Evolutionary conservation across 2,113 vertebrate genomes (phyloP).

Genomic region (Notarius lentiginosus): DNA sequence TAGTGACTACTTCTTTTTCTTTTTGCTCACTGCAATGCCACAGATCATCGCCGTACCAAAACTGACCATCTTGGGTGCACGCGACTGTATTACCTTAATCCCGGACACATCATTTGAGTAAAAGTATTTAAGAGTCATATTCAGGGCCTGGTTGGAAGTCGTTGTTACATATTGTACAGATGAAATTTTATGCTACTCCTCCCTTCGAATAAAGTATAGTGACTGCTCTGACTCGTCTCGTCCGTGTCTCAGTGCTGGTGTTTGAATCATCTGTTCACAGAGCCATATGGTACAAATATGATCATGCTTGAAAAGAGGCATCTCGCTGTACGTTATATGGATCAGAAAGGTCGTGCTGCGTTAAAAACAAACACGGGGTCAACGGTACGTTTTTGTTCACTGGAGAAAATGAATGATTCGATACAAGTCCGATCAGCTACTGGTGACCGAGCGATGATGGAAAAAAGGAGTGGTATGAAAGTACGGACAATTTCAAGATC

Average conservation of each 20-base stretch:
- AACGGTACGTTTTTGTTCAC: neutral
- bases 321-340: neutral
- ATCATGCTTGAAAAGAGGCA: neutral
- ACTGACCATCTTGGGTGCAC: constrained; percentile 30
- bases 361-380: neutral
- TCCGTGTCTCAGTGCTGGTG: constrained; percentile 7
- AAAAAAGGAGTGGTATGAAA: neutral
- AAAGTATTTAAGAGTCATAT: constrained; percentile 71
- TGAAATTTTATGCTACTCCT: constrained; percentile 84
- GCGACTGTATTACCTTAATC: constrained; percentile 42
- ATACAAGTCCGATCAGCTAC: neutral
- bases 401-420: neutral
- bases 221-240: constrained; percentile 70
- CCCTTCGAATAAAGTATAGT: constrained; percentile 79
- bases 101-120: constrained; percentile 74
- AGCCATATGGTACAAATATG: neutral
- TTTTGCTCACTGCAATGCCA: constrained; percentile 71
- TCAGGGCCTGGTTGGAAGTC: constrained; percentile 78
- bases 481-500: neutral
- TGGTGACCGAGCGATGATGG: neutral
- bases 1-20: constrained; percentile 46
- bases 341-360: neutral
- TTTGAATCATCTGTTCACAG: neutral
- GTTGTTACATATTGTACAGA: constrained; percentile 96
- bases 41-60: constrained; percentile 60